Evolutionary conservation across 2,113 vertebrate species (phyloP), one percentile per base, ranked within the genome.

Genomic region (Menura novaehollandiae): DNA sequence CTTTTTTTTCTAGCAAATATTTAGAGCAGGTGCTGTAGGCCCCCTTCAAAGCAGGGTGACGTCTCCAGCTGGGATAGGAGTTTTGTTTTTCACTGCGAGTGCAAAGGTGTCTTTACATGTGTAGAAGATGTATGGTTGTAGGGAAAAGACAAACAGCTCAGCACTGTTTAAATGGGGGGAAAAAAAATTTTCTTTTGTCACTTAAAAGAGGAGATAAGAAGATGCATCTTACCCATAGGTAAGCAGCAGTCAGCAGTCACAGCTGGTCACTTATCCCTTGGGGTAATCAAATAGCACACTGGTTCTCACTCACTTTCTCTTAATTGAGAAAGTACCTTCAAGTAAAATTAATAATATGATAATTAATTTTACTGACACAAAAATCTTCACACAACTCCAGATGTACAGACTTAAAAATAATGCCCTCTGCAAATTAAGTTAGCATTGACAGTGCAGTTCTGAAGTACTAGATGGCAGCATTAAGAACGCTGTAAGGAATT

Each of bases 261-360:
- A 81, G 84, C 64, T 63, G 56, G 39, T 27, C 0, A 2, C 47
- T 74, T 27, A 13, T 41, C 66, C 85, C 52, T 28, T 53, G 43
- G 69, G 69, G 26, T 28, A 32, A 53, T n/a, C 47, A 58, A 33
- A 37, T 2, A 37, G 10, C 49, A 39, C 30, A 30, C 12, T 4
- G 8, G 7, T 21, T 77, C 21, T 3, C 14, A 60, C 28, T n/a
- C n/a, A n/a, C n/a, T n/a, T n/a, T n/a, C n/a, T 46, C 35, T 39
- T 82, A 84, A 91, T 3, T 69, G 47, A 66, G 47, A 49, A 35
- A 46, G 24, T 66, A n/a, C 28, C 71, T 74, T 80, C 22, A 37
- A 76, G 64, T 63, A 78, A 85, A 84, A 71, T 92, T 78, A 88
- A 81, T 39, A 47, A 75, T 78, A 49, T 30, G 32, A 32, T 55